Evolutionary conservation across 2,888 invertebrate species (phyloP), one percentile per base, ranked within the genome.

Genomic region (Pemphredon lugubris): DNA sequence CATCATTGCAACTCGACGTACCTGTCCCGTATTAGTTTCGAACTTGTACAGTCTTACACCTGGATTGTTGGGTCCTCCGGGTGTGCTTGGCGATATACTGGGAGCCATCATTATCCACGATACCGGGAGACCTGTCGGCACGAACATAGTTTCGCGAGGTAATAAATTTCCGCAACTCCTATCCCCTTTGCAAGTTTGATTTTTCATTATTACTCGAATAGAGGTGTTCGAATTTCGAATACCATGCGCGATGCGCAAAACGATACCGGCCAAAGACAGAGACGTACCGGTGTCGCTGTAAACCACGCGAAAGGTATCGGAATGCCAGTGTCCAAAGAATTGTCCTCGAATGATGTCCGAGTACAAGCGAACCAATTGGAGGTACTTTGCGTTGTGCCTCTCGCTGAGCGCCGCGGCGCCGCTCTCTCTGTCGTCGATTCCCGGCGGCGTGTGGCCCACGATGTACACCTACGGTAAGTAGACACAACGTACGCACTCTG

Each of bases 241-340:
- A 34, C 34, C 4, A n/a, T 3, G 9, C 4, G 34, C n/a, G 1
- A 34, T 34, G 9, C 34, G 1, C n/a, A 34, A 34, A 34, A n/a
- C 34, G n/a, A 34, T n/a, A 26, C 34, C 34, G n/a, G 39, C 26
- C 26, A 42, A 42, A 21, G 14, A 54, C 14, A 50, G n/a, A 30
- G 40, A 55, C 72, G 40, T 90, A 96, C 96, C 96, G 87, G 91
- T 91, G 74, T 93, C 93, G 86, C 94, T 95, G 90, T 96, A 96
- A 84, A 97, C 94, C 72, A 96, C 93, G 40, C 97, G 92, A 90
- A 97, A 97, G 0, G 96, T 96, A 88, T 97, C 97, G 50, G 96
- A 96, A 90, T 97, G 97, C 75, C 96, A 92, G 87, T 97, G 97
- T 3, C 97, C 97, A 86, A 96, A 97, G 91, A 97, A 96, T 90